A percentile compares a stretch with the other conserved stretches of the same genome.
These are phyloP conservation scores for Cynopterus sphinx DNA, from an alignment of 2,797 vertebrate genomes.

Conservation along the genomic window DNA sequence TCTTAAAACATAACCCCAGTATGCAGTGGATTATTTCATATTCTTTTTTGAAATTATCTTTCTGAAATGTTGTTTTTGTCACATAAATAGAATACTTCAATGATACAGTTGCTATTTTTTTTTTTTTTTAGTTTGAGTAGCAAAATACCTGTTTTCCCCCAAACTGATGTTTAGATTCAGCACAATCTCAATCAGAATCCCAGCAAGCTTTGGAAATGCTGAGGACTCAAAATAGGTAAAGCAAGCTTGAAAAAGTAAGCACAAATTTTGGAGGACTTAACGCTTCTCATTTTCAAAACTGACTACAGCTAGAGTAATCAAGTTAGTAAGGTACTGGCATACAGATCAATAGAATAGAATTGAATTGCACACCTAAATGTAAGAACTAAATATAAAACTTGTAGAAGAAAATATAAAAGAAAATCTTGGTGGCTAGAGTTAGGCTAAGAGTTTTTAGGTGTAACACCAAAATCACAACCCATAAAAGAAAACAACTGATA, in stretches of 20 bases:
- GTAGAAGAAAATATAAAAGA: not conserved
- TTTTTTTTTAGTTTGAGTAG: not conserved
- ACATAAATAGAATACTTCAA: not conserved
- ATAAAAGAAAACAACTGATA: not conserved
- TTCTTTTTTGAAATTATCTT: not conserved
- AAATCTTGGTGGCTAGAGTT: not conserved
- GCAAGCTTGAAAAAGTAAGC: not conserved
- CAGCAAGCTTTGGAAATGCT: not conserved
- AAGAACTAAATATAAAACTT: constrained; percentile 4
- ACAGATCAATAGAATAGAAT: not conserved
- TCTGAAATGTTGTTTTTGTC: not conserved
- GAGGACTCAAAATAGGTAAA: not conserved
- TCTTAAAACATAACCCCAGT: not conserved
- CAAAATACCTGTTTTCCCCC: not conserved
- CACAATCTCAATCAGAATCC: not conserved
- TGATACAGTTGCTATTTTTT: not conserved
- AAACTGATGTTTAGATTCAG: not conserved
- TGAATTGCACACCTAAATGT: not conserved
- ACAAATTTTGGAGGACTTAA: not conserved
- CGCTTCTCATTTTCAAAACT: not conserved
- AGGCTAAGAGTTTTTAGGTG: not conserved
- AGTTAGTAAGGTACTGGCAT: not conserved
- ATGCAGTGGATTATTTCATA: not conserved
- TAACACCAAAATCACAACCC: not conserved
- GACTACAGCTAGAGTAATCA: not conserved